Evolutionary conservation across 1,140 invertebrate species (phyloP).

Genomic region (Nymphalis io): DNA sequence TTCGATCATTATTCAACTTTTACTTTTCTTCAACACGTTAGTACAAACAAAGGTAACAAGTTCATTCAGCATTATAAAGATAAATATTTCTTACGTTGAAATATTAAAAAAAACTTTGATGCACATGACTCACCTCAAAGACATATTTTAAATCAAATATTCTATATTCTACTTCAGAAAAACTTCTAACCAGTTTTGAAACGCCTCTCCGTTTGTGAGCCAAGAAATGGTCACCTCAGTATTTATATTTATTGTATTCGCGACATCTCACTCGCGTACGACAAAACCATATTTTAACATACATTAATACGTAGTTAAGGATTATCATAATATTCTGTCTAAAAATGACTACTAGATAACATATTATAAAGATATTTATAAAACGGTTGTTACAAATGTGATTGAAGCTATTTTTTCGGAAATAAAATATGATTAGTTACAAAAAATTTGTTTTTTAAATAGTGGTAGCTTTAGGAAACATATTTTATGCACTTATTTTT

Average conservation of each 20-base stretch:
- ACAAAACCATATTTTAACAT: conserved; percentile 32
- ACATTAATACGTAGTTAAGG: conserved; percentile 25
- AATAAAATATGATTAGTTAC: no score
- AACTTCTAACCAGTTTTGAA: neutral
- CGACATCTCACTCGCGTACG: conserved; percentile 28
- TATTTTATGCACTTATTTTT: no score
- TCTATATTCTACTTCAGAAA: neutral
- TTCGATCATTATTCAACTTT: neutral
- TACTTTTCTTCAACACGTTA: no score
- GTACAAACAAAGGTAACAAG: no score
- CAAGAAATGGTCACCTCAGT: conserved; percentile 12
- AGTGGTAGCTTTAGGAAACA: no score
- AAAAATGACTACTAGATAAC: neutral
- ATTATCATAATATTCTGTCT: conserved; percentile 22
- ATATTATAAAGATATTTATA: neutral
- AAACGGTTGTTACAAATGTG: no score
- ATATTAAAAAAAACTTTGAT: no score
- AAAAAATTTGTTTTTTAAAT: no score
- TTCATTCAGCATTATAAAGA: no score
- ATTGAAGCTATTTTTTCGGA: no score
- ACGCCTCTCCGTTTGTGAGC: neutral
- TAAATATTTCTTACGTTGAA: no score
- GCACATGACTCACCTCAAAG: neutral
- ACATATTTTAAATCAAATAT: neutral
- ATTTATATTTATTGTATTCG: conserved; percentile 25